Evolutionary conservation across 2,797 vertebrate genomes (phyloP).

Genomic region (Pogoniulus pusillus): DNA sequence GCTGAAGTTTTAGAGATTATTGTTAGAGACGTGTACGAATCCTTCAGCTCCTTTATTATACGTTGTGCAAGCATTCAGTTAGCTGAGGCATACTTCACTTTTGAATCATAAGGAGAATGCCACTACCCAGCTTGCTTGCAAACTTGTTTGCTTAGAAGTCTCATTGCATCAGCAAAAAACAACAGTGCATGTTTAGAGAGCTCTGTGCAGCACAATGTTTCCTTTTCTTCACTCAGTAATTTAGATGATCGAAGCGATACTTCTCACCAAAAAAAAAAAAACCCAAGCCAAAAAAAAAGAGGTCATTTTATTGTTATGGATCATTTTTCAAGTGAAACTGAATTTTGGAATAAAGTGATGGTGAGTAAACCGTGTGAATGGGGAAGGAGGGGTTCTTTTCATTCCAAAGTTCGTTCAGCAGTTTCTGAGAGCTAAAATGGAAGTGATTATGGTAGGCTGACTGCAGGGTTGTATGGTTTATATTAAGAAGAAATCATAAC

Average conservation of each 20-base stretch:
- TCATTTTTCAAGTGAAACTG: conserved; percentile 66
- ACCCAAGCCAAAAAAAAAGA: too few relatives aligned
- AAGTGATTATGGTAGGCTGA: conserved; percentile 57
- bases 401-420: conserved; percentile 54
- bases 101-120: conserved; percentile 78
- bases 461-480: conserved; percentile 46
- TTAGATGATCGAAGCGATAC: conserved; percentile 52
- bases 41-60: conserved; percentile 70
- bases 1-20: conserved; percentile 62
- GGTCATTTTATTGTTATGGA: conserved; percentile 69
- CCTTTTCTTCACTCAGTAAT: conserved; percentile 54
- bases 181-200: conserved; percentile 38
- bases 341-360: conserved; percentile 75
- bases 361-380: conserved; percentile 71
- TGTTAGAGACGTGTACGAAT: conserved; percentile 59
- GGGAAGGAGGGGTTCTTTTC: conserved; percentile 41
- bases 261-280: conserved; percentile 58
- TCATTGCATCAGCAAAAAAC: conserved; percentile 56
- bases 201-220: conserved; percentile 62
- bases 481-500: conserved; percentile 56
- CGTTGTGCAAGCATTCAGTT: conserved; percentile 60
- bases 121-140: conserved; percentile 73
- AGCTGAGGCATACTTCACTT: conserved; percentile 71
- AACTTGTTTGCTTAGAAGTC: conserved; percentile 71
- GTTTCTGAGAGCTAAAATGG: conserved; percentile 69